Evolutionary conservation across 2,113 vertebrate species (phyloP), one percentile per base, ranked within the genome.

Genomic region (Origma solitaria): DNA sequence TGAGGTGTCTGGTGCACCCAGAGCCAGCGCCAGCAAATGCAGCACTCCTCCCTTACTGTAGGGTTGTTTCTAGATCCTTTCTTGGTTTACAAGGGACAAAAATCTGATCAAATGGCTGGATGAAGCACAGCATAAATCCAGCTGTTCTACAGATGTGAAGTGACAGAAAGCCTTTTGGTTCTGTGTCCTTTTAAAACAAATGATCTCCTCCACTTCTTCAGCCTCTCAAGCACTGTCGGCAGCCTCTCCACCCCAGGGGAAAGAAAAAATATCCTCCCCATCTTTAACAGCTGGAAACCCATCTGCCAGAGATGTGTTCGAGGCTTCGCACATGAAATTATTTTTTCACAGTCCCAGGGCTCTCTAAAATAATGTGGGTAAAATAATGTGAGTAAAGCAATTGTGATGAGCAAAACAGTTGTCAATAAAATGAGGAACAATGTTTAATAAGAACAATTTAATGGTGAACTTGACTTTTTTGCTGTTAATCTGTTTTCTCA

Each of bases 101-200:
- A 92, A 51, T 2, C 40, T 22, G 31, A 76, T 28, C 30, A 70
- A 91, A 79, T 1, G 15, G 9, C 30, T 69, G 83, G 56, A 35
- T 66, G 68, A 35, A 78, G 78, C 49, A 17, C n/a, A 15, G 73
- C 60, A 8, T n/a, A 71, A 45, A 76, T 20, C 71, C 97, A 97
- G 93, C 92, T 96, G 95, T 40, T 53, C 23, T 65, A 11, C 96
- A 96, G 92, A 92, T 96, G 96, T 86, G 86, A 30, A 73, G 77
- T 61, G 47, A 31, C 7, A 54, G 53, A 44, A 75, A 78, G 38
- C 57, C 23, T 21, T 76, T 82, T 47, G 38, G 54, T 68, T 69
- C 53, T 85, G 89, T 7, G 27, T 58, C 35, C 62, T 35, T 70
- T 44, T 50, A 50, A 92, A 95, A 73, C 66, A 85, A 95, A 70